These are phyloP conservation scores for Morelia viridis DNA, from an alignment of 2,797 vertebrate genomes.

Conservation along the genomic window DNA sequence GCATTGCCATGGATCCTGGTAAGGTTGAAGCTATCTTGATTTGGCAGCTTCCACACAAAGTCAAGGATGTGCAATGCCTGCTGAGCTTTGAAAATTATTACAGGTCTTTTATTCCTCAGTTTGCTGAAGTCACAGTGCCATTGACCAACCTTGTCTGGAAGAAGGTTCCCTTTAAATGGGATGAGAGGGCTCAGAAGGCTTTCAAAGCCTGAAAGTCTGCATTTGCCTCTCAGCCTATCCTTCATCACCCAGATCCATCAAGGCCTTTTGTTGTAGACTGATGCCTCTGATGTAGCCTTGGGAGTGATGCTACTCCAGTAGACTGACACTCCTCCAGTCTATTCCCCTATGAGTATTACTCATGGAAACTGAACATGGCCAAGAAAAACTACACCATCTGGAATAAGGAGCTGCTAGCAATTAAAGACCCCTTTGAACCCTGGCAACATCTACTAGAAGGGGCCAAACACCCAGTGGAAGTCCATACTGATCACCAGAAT, in stretches of 20 bases:
- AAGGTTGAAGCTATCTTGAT: not conserved
- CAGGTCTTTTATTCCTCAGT: too few relatives aligned
- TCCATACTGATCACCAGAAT: not conserved
- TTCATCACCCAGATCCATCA: not conserved
- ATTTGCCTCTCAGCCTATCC: not conserved
- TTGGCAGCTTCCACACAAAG: too few relatives aligned
- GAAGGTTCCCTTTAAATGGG: too few relatives aligned
- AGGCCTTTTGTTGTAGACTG: not conserved
- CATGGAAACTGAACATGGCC: not conserved
- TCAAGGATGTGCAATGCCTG: too few relatives aligned
- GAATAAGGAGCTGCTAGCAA: not conserved
- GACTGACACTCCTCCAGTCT: not conserved
- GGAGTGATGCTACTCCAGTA: not conserved
- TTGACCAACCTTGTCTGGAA: too few relatives aligned
- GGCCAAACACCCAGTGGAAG: not conserved
- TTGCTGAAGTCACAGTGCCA: too few relatives aligned
- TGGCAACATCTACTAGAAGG: not conserved
- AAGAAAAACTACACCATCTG: not conserved
- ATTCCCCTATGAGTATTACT: not conserved
- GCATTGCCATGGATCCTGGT: not conserved
- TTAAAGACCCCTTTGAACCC: not conserved
- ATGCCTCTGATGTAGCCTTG: not conserved
- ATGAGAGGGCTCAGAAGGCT: too few relatives aligned
- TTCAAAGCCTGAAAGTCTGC: too few relatives aligned
- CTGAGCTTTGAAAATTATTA: not conserved